phyloP scores from a whole-genome alignment of 2,113 vertebrate species.

The Ptychochromis oligacanthus region DNA sequence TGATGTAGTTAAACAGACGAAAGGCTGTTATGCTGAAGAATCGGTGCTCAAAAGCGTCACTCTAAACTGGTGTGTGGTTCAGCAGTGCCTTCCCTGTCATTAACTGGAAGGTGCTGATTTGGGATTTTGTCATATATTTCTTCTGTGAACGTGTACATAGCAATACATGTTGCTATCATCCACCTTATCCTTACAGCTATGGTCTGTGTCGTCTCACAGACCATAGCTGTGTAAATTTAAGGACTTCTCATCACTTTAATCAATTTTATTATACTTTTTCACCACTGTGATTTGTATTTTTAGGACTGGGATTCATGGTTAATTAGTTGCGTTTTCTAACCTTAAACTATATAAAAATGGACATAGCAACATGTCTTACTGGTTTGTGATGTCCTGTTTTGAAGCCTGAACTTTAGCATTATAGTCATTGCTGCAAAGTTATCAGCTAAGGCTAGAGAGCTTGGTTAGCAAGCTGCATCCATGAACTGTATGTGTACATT shows the following conservation, averaged over 20 bases:
- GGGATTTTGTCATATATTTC: not conserved
- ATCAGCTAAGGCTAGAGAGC: not conserved
- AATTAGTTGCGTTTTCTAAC: not conserved
- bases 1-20: not conserved
- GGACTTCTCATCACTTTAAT: not conserved
- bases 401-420: not conserved
- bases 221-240: not conserved
- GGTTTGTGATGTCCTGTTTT: not conserved
- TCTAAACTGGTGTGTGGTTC: not conserved
- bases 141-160: not conserved
- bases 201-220: too few species aligned
- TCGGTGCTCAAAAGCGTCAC: not conserved
- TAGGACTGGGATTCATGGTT: not conserved
- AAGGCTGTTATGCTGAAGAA: too few species aligned
- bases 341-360: not conserved
- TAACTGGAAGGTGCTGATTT: not conserved
- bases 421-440: not conserved
- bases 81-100: not conserved
- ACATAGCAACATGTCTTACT: too few species aligned
- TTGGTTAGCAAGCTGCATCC: not conserved
- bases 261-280: not conserved
- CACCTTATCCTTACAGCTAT: not conserved
- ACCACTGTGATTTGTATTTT: not conserved
- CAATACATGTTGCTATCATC: not conserved
- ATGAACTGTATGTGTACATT: not conserved